Percentiles rank a stretch among this genome's conserved stretches.
Conservation (phyloP, 2,888 invertebrate species). For the Coleophora flavipennella region DNA sequence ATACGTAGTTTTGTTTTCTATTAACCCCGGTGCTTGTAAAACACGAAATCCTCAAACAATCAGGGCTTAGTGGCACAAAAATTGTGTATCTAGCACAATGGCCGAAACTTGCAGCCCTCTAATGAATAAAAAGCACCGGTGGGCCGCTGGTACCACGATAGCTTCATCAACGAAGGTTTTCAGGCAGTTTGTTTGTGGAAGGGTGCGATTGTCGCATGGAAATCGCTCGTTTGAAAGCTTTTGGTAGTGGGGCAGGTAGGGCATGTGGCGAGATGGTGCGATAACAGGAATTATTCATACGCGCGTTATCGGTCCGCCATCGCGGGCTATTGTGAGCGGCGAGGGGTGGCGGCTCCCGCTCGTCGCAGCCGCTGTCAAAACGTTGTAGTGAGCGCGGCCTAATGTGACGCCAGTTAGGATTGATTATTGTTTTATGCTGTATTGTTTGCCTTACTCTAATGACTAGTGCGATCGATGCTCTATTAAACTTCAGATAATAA, state of each 20-base stretch:
- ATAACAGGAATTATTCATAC: constrained; percentile 72
- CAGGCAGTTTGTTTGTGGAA: constrained; percentile 20
- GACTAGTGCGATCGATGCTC: constrained; percentile 24
- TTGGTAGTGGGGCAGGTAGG: constrained; percentile 67
- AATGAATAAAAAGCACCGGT: constrained; percentile 63
- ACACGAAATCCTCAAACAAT: constrained; percentile 57
- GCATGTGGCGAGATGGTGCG: constrained; percentile 70
- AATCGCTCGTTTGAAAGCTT: constrained; percentile 35
- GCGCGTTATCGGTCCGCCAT: constrained; percentile 67
- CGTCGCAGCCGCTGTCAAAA: constrained; percentile 64
- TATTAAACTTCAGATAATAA: too few species aligned
- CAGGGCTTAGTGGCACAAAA: constrained; percentile 57
- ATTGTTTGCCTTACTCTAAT: constrained; percentile 39
- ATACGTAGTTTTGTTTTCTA: constrained; percentile 43
- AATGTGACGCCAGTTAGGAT: constrained; percentile 51
- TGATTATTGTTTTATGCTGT: constrained; percentile 58
- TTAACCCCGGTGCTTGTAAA: constrained; percentile 41
- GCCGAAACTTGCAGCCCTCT: constrained; percentile 60
- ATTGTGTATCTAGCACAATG: constrained; percentile 60
- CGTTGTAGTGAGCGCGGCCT: constrained; percentile 55
- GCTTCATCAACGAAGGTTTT: constrained; percentile 9
- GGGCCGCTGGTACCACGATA: constrained; percentile 43
- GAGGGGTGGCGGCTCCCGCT: constrained; percentile 64
- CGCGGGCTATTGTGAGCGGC: constrained; percentile 65
- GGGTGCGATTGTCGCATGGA: constrained; percentile 26